Percentiles rank a stretch among this genome's conserved stretches.
Conservation (phyloP, 2,797 vertebrate genomes). For the Spinus pinus region DNA sequence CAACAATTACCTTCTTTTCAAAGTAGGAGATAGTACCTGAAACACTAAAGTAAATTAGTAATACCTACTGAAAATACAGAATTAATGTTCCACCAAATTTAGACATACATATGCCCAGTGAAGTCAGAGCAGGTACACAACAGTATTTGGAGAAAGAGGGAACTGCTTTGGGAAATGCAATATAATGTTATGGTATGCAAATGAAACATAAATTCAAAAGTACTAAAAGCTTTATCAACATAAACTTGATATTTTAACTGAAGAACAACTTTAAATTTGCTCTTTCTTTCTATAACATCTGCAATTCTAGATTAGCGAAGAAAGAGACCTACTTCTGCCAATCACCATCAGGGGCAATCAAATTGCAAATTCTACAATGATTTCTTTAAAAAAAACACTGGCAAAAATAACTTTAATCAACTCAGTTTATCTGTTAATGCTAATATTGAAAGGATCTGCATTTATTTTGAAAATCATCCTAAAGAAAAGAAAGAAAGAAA, state of each 20-base stretch:
- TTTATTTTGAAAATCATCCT: constrained; percentile 15
- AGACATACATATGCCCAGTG: not conserved
- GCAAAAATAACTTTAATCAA: constrained; percentile 15
- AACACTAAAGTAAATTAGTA: not conserved
- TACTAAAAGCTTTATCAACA: not conserved
- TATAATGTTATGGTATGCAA: not conserved
- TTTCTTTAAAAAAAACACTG: not conserved
- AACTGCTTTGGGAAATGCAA: not conserved
- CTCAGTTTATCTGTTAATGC: not conserved
- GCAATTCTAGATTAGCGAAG: not conserved
- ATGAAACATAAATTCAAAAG: not conserved
- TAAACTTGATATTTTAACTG: not conserved
- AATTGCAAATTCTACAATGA: not conserved
- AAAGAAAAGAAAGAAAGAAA: not conserved
- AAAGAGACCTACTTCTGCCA: not conserved
- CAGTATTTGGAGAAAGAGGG: not conserved
- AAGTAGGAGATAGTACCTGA: not conserved
- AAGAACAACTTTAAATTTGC: not conserved
- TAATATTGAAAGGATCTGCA: not conserved
- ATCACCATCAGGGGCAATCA: not conserved
- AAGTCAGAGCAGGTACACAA: not conserved
- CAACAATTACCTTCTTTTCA: not conserved
- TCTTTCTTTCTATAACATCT: not conserved
- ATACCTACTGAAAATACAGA: not conserved
- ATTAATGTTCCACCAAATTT: not conserved